phyloP scores from a whole-genome alignment of 2,888 invertebrate genomes.

The Pachydiplax longipennis region DNA sequence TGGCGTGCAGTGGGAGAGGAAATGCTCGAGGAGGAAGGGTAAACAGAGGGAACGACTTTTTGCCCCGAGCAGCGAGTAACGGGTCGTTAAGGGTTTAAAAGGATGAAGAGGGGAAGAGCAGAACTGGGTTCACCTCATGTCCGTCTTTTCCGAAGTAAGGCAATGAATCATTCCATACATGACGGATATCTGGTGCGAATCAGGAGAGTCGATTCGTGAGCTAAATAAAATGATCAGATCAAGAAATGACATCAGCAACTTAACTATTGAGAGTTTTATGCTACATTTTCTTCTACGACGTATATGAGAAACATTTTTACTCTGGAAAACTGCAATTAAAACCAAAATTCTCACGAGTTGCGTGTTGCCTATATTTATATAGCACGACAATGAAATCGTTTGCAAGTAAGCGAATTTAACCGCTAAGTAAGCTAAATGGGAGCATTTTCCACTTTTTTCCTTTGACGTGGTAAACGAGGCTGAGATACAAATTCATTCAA shows the following conservation, averaged over 20 bases:
- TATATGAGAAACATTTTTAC: too few species aligned
- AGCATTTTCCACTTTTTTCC: too few species aligned
- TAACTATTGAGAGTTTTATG: too few species aligned
- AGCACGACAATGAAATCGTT: not conserved
- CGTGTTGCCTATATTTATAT: not conserved
- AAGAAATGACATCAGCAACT: too few species aligned
- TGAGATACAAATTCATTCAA: too few species aligned
- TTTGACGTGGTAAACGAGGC: too few species aligned
- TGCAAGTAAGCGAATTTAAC: too few species aligned
- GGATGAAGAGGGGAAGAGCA: not conserved
- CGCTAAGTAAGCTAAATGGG: too few species aligned
- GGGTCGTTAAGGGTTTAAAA: not conserved
- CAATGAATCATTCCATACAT: too few species aligned
- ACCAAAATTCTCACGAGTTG: not conserved
- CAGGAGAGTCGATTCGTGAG: not conserved
- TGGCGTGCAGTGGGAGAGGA: not conserved
- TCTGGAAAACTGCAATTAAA: not conserved
- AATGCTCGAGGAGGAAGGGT: not conserved
- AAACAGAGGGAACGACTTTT: slow-evolving; percentile 10
- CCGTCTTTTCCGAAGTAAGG: too few species aligned
- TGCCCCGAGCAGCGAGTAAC: not conserved
- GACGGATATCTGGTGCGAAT: not conserved
- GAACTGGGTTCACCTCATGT: not conserved
- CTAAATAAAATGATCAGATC: not conserved
- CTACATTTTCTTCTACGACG: too few species aligned